phyloP scores from a whole-genome alignment of 2,797 vertebrate genomes.

The Nothura maculosa region DNA sequence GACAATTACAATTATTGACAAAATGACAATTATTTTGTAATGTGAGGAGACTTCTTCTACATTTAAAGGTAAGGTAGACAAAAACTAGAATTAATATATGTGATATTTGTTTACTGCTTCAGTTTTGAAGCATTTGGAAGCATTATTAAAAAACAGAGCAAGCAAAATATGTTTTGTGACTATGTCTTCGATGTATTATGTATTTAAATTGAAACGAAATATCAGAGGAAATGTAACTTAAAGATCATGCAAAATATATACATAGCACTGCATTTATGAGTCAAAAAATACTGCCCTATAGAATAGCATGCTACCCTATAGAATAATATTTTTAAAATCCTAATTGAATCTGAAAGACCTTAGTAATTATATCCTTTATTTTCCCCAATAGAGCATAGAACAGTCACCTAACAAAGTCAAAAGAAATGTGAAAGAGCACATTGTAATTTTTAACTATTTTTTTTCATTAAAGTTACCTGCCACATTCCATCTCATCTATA shows the following conservation, averaged over 20 bases:
- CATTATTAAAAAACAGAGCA: not conserved
- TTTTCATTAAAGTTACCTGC: not conserved
- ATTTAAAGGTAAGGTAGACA: not conserved
- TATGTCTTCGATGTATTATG: not conserved
- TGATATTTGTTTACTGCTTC: not conserved
- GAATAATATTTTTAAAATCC: not conserved
- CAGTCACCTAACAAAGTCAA: not conserved
- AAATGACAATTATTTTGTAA: rapidly evolving
- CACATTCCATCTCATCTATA: not conserved
- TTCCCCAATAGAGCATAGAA: not conserved
- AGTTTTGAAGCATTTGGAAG: not conserved
- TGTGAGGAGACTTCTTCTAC: not conserved
- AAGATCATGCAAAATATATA: not conserved
- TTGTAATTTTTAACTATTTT: not conserved
- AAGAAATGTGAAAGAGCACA: not conserved
- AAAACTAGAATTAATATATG: not conserved
- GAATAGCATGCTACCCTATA: not conserved
- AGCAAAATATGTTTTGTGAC: not conserved
- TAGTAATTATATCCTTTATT: not conserved
- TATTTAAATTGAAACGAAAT: not conserved
- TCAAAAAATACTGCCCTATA: not conserved
- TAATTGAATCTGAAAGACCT: not conserved
- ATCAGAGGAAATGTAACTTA: not conserved
- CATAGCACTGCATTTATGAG: not conserved
- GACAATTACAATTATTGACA: not conserved